These are phyloP conservation scores for Lycopodina hypogea DNA, from an alignment of 37 sponge, comb jelly and placozoan species.

Conservation along the genomic window DNA sequence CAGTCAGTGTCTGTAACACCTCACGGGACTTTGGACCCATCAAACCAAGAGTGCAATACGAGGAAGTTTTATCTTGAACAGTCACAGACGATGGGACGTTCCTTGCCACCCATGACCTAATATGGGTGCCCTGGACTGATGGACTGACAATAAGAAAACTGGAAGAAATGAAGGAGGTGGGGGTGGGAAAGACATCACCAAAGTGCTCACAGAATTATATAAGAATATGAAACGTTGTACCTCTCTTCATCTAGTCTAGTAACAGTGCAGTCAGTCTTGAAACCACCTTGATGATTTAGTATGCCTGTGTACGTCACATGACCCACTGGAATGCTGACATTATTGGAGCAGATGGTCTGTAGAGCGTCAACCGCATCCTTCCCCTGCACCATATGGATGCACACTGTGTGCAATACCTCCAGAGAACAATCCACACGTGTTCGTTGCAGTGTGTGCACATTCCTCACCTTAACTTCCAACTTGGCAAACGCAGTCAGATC, in stretches of 20 bases:
- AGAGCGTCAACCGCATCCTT: conserved; percentile 16
- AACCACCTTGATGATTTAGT: conserved; percentile 80
- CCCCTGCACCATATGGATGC: conserved; percentile 30
- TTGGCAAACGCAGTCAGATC: conserved; percentile 80
- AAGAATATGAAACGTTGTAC: conserved; percentile 7
- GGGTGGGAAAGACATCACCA: not conserved
- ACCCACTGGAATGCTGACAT: conserved; percentile 43
- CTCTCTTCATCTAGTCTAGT: conserved; percentile 45
- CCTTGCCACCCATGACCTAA: conserved; percentile 27
- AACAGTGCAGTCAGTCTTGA: conserved; percentile 63
- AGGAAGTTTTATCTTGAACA: conserved; percentile 25
- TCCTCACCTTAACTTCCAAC: conserved; percentile 58
- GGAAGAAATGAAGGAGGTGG: not conserved
- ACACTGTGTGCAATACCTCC: no score
- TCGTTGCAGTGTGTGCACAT: not conserved
- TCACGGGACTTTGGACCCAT: conserved; percentile 51
- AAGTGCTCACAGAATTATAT: not conserved
- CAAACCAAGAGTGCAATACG: conserved; percentile 41
- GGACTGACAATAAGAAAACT: conserved; percentile 42
- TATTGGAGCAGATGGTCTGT: conserved; percentile 49
- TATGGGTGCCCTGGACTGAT: conserved; percentile 20
- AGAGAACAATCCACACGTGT: not conserved
- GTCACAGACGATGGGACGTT: conserved; percentile 35
- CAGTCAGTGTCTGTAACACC: conserved; percentile 32
- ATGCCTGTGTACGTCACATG: conserved; percentile 74